These are phyloP conservation scores for Falco berigora DNA, from an alignment of 2,797 vertebrate species.

Conservation along the genomic window DNA sequence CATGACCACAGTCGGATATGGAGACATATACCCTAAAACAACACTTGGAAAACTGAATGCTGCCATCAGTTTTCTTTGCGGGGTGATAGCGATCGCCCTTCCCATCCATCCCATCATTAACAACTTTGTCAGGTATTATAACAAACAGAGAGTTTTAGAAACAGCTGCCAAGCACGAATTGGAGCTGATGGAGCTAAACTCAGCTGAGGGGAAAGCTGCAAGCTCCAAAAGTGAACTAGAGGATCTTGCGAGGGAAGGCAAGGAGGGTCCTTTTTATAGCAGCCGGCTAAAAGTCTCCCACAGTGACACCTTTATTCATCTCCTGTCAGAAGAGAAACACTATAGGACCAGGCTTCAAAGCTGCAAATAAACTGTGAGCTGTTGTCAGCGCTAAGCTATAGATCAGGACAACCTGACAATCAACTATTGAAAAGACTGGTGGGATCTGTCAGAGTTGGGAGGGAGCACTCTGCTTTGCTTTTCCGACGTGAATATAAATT, in stretches of 20 bases:
- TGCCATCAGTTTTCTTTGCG: slow-evolving; percentile 94
- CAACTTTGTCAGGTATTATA: slow-evolving; percentile 96
- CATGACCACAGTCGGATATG: slow-evolving; percentile 97
- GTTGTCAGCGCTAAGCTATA: background rate
- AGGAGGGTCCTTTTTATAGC: slow-evolving; percentile 44
- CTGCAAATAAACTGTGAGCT: slow-evolving; percentile 68
- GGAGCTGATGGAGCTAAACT: slow-evolving; percentile 92
- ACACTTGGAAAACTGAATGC: slow-evolving; percentile 94
- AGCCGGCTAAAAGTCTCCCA: slow-evolving; percentile 75
- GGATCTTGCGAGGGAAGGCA: slow-evolving; percentile 8
- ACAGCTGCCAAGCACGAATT: slow-evolving; percentile 92
- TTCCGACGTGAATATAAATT: slow-evolving; percentile 32
- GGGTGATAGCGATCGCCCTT: slow-evolving; percentile 93
- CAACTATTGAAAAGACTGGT: background rate
- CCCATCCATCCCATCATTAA: slow-evolving; percentile 98
- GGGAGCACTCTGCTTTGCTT: slow-evolving; percentile 33
- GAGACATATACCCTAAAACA: slow-evolving; percentile 97
- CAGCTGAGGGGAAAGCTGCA: slow-evolving; percentile 61
- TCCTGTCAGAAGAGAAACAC: slow-evolving; percentile 79
- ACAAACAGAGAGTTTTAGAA: slow-evolving; percentile 93
- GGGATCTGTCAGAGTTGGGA: slow-evolving; percentile 1
- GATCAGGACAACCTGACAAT: background rate
- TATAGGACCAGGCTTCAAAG: slow-evolving; percentile 76
- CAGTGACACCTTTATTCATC: slow-evolving; percentile 83
- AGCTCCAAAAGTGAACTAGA: slow-evolving; percentile 56